phyloP scores from a whole-genome alignment of 2,113 vertebrate species.

The Casuarius casuarius region DNA sequence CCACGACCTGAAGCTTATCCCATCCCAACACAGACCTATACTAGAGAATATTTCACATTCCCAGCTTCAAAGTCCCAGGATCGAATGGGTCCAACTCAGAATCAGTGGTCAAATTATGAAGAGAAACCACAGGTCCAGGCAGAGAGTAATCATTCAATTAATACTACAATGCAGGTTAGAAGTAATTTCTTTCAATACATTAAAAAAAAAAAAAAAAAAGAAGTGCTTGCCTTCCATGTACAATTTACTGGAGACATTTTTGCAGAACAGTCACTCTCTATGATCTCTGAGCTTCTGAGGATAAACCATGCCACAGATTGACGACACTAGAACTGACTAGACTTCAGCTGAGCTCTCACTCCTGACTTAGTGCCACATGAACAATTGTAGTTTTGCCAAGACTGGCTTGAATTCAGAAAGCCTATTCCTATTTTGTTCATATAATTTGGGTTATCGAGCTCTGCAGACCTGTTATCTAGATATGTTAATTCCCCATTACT shows the following conservation, averaged over 20 bases:
- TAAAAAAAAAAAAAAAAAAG: not conserved
- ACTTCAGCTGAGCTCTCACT: not conserved
- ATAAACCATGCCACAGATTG: not conserved
- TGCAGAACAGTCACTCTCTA: not conserved
- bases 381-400: not conserved
- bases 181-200: not conserved
- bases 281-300: not conserved
- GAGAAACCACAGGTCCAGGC: conserved; percentile 79
- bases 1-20: conserved; percentile 93
- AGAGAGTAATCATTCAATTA: conserved; percentile 83
- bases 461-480: not conserved
- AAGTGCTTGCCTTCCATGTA: not conserved
- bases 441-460: not conserved
- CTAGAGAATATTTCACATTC: conserved; percentile 97
- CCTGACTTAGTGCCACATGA: not conserved
- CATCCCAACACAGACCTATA: conserved; percentile 96
- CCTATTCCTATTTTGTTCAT: accelerated
- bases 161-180: conserved; percentile 85
- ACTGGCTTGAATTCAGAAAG: not conserved
- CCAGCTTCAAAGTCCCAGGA: conserved; percentile 94
- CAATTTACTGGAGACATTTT: not conserved
- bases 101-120: conserved; percentile 89
- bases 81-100: conserved; percentile 82
- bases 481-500: not conserved
- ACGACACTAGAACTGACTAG: not conserved